Percentiles rank a stretch among this genome's conserved stretches.
Conservation (phyloP, 2,888 invertebrate species). For the Tanytarsus gracilentus region DNA sequence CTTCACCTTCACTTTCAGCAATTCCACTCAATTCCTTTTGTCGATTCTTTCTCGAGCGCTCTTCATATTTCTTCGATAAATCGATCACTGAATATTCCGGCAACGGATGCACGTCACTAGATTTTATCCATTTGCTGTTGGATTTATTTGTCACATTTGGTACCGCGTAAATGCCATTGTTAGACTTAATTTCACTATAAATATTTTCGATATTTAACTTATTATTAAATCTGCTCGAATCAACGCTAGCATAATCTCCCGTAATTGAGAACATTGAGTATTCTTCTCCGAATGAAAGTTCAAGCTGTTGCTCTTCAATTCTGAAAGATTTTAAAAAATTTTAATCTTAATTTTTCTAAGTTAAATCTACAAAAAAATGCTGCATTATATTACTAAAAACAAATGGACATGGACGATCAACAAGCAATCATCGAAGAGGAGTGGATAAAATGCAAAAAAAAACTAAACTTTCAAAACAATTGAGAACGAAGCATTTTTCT, state of each 20-base stretch:
- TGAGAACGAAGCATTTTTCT: too few species aligned
- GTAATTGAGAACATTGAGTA: not conserved
- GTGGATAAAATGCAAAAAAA: too few species aligned
- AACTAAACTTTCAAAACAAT: too few species aligned
- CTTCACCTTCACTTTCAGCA: slow-evolving; percentile 28
- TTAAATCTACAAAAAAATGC: too few species aligned
- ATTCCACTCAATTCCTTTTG: too few species aligned
- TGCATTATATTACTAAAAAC: too few species aligned
- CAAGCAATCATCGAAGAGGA: too few species aligned
- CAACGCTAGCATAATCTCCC: slow-evolving; percentile 18
- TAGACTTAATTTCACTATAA: slow-evolving; percentile 1
- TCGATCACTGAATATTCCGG: slow-evolving; percentile 38
- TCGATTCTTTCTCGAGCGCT: slow-evolving; percentile 32
- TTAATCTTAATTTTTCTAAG: too few species aligned
- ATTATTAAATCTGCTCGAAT: slow-evolving; percentile 19
- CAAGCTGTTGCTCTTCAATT: slow-evolving; percentile 18
- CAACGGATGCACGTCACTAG: slow-evolving; percentile 30
- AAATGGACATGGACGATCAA: too few species aligned
- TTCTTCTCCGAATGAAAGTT: slow-evolving; percentile 14
- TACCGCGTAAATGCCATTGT: not conserved
- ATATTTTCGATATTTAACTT: slow-evolving; percentile 19
- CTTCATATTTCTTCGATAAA: slow-evolving; percentile 37
- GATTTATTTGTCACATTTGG: not conserved
- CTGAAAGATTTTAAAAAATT: too few species aligned
- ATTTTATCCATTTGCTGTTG: slow-evolving; percentile 10